Base-by-base conservation (phyloP, 2,113 vertebrate genomes). In the Lycaon pictus region DNA sequence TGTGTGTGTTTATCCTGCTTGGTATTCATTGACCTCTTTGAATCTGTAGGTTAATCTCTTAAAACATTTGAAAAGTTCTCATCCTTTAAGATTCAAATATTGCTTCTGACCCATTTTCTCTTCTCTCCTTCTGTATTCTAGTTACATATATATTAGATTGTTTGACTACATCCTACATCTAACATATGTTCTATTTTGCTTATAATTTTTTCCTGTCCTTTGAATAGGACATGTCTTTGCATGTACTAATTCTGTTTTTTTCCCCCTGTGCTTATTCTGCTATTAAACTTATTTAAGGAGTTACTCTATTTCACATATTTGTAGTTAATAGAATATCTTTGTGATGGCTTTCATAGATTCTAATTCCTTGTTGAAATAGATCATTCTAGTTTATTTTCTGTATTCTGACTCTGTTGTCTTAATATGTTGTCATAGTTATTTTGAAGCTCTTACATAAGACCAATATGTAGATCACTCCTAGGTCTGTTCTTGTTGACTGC, bases 211-310 rank as follows among this genome's bases (percentile, higher is more conserved):
- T 43, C 55, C 37, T 77, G 25, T 94, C 25, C 6, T 87, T 94
- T 81, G 72, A 90, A 35, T 71, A 94, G 65, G n/a, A n/a, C n/a
- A n/a, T 96, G 22, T 56, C 35, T 55, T 80, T 90, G 55, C 71
- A 22, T 62, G 32, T 86, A 43, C 5, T 67, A 51, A 69, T 90
- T 91, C 22, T 84, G 5, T 37, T 63, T 83, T 32, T 48, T 86
- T 67, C 79, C 77, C 20, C 22, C 53, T 53, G 4, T 85, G 25
- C 55, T 84, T 90, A 22, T 56, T 94, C 27, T 86, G 27, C 56
- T 87, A 3, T 81, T 94, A 86, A 96, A 65, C 27, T 22, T 32
- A 87, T 81, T 37, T 48, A 74, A 0, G 22, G 29, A 92, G 10
- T 88, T 63, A 22, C 7, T 92, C 1, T 79, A 81, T 96, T 84